Evolutionary conservation across 2,113 vertebrate species (phyloP), one percentile per base, ranked within the genome.

Genomic region (Polypterus bichir): DNA sequence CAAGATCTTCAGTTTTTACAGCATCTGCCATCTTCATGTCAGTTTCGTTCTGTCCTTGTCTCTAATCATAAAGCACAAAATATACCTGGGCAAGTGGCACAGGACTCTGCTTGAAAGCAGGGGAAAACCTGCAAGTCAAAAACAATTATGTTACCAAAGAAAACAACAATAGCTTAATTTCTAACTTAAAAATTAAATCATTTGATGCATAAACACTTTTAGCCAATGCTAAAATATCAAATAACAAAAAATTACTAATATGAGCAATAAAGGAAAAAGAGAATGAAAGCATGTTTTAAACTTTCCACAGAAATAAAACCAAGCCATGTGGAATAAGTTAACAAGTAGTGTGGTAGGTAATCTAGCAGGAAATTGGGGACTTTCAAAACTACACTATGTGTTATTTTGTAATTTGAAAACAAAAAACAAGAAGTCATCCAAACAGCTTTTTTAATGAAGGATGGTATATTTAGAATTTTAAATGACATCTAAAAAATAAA

Each of bases 1-100:
- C 76, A 76, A 90, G 86, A 73, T 91, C 88, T 75, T 93, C 89
- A 64, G 83, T 73, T 83, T 95, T 97, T 79, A 89, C 89, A 44
- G 76, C 88, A 68, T 91, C 86, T 79, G 97, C 93, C 96, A 98
- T 98, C 89, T 94, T 95, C 91, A 91, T 93, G 83, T 86, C 86
- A 92, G 69, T 88, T 69, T 60, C 77, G 72, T 73, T 76, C 74
- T 70, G 62, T 65, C 76, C 67, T 61, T 70, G 76, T 77, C 69
- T 77, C 83, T 87, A 65, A 86, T 79, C 83, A 88, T 83, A 71
- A 80, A 87, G 79, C 77, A 77, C 74, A 47, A 51, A 44, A 78
- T 67, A 73, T 70, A 47, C 27, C 51, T 52, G 51, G 51, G 3
- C 10, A 52, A 10, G 51, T 7, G 51, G 4, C 51, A 52, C 56